Base-by-base conservation (phyloP, 2,888 invertebrate species). In the Clivina fossor region DNA sequence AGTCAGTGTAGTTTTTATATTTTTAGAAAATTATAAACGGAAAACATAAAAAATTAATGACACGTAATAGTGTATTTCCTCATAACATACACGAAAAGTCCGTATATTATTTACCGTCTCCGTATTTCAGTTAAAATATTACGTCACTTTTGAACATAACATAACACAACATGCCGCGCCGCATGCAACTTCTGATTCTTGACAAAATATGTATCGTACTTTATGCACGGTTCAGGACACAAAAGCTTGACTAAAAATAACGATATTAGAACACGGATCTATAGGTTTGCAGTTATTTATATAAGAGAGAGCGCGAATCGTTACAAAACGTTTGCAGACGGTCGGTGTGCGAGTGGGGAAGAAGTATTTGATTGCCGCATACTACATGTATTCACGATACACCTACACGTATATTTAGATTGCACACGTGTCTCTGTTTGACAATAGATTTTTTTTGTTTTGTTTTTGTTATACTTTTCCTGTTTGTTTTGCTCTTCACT, bases 31-130 rank as follows among this genome's bases (percentile, higher is more conserved):
- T 26, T 16, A 28, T 26, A 26, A 15, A 24, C 24, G 16, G 43
- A 26, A 38, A 43, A 43, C 26, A 43, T 43, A 26, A 43, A 43
- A 43, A 26, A 43, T 43, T 43, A 43, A 43, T 22, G 28, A 28
- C 18, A 8, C 18, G 28, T 43, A 43, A 43, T 43, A 26, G 16
- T 43, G 28, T 43, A 16, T 26, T n/a, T n/a, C n/a, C n/a, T n/a
- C n/a, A n/a, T n/a, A n/a, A n/a, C n/a, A n/a, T n/a, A n/a, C n/a
- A n/a, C n/a, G n/a, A n/a, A n/a, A n/a, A n/a, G n/a, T n/a, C n/a
- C n/a, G n/a, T n/a, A n/a, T n/a, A n/a, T n/a, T n/a, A n/a, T n/a
- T n/a, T n/a, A n/a, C n/a, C n/a, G n/a, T n/a, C n/a, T n/a, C n/a
- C n/a, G n/a, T n/a, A n/a, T n/a, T n/a, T n/a, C n/a, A n/a, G n/a